These are phyloP conservation scores for Eucidaris tribuloides DNA, from an alignment of 35 echinoderm and acorn worm species.

Conservation along the genomic window DNA sequence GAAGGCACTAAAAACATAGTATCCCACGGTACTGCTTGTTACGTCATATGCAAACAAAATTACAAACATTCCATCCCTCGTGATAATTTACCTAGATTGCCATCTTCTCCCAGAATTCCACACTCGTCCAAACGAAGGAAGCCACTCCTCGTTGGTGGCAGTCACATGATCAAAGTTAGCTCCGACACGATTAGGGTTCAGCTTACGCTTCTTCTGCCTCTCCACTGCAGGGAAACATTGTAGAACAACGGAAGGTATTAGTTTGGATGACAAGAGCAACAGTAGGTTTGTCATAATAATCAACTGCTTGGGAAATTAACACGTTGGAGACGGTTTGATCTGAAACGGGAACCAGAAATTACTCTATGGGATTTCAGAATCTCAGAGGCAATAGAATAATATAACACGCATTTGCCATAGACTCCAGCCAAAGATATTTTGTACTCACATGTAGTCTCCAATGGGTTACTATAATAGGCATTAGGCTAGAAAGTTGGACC, in stretches of 20 bases:
- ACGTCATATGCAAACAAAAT: no score
- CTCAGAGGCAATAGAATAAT: neutral
- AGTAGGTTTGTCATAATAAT: no score
- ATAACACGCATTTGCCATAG: neutral
- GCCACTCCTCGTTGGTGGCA: conserved; percentile 67
- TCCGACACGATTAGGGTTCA: conserved; percentile 85
- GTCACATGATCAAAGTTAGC: conserved; percentile 88
- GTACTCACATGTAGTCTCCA: no score
- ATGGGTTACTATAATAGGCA: neutral
- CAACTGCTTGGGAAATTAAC: neutral
- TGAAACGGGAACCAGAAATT: neutral
- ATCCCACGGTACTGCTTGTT: no score
- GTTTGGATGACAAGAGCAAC: neutral
- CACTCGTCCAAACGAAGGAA: conserved; percentile 90
- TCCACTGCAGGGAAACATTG: conserved; percentile 48
- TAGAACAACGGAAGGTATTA: neutral
- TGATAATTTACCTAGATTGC: conserved; percentile 67
- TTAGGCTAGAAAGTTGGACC: no score
- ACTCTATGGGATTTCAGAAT: no score
- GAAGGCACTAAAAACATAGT: no score
- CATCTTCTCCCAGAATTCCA: conserved; percentile 82
- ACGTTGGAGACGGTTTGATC: no score
- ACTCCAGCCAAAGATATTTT: no score
- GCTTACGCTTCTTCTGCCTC: conserved; percentile 64
- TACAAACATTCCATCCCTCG: no score